Percentiles rank a stretch among this genome's conserved stretches.
phyloP scores from a whole-genome alignment of 2,797 vertebrate species.

The Crocodylus rhombifer region DNA sequence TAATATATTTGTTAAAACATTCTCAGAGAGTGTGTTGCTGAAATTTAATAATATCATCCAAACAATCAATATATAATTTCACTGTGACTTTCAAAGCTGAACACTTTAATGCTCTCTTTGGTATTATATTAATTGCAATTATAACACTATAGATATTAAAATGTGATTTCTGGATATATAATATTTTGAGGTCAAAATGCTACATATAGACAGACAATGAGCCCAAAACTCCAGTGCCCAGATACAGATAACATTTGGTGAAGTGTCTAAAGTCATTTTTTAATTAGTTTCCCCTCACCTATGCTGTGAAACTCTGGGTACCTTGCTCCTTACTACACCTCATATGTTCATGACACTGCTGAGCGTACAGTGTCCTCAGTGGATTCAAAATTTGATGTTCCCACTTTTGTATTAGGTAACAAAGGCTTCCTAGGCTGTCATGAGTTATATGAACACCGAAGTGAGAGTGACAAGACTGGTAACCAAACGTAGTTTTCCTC shows the following conservation, averaged over 20 bases:
- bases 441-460: not conserved
- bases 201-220: not conserved
- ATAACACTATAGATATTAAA: not conserved
- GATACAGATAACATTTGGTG: not conserved
- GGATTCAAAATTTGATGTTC: not conserved
- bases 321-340: not conserved
- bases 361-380: not conserved
- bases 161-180: not conserved
- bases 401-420: not conserved
- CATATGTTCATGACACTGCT: not conserved
- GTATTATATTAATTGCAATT: conserved; percentile 63
- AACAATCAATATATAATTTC: conserved; percentile 77
- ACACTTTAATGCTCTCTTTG: conserved; percentile 44
- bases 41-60: conserved; percentile 61
- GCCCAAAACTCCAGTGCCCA: not conserved
- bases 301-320: not conserved
- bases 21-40: conserved; percentile 37
- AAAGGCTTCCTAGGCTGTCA: not conserved
- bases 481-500: not conserved
- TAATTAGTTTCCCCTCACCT: not conserved
- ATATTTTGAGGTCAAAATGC: not conserved
- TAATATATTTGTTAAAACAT: conserved; percentile 60
- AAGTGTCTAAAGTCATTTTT: not conserved
- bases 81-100: conserved; percentile 60
- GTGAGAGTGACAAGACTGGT: not conserved